Conservation (phyloP, 1,140 invertebrate species). For the Eurosta solidaginis region DNA sequence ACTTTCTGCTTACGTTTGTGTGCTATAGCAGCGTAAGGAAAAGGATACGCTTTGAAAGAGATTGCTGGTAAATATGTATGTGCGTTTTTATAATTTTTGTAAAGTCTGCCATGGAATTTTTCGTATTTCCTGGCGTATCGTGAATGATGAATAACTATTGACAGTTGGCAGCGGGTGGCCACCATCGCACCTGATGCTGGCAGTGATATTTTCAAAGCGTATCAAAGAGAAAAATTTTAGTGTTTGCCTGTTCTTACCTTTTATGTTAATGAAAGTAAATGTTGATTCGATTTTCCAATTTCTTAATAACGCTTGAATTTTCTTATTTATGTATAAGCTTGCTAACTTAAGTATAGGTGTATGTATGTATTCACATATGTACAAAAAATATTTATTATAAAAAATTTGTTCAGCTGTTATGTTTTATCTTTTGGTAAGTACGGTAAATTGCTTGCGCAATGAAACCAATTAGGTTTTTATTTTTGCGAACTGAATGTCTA, state of each 20-base stretch:
- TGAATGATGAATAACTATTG: not conserved
- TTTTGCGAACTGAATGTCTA: no score
- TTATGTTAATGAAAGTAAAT: slow-evolving; percentile 3
- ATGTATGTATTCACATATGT: no score
- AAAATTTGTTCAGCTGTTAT: no score
- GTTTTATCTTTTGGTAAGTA: no score
- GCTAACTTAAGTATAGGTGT: no score
- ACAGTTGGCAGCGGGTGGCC: not conserved
- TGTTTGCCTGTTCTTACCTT: not conserved
- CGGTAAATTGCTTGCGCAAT: no score
- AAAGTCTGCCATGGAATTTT: not conserved
- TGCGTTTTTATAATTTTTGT: no score
- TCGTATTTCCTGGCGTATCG: not conserved
- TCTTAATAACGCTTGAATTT: no score
- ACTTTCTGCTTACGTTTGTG: no score
- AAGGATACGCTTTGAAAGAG: not conserved
- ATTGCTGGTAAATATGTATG: not conserved
- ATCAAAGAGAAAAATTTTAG: slow-evolving; percentile 7
- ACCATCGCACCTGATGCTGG: not conserved
- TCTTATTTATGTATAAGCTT: no score
- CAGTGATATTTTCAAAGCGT: slow-evolving; percentile 10
- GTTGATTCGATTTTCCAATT: not conserved
- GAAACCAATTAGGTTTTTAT: no score
- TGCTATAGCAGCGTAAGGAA: not conserved
- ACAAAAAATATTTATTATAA: no score